phyloP scores from a whole-genome alignment of 2,113 vertebrate species.

The Corvus moneduloides region DNA sequence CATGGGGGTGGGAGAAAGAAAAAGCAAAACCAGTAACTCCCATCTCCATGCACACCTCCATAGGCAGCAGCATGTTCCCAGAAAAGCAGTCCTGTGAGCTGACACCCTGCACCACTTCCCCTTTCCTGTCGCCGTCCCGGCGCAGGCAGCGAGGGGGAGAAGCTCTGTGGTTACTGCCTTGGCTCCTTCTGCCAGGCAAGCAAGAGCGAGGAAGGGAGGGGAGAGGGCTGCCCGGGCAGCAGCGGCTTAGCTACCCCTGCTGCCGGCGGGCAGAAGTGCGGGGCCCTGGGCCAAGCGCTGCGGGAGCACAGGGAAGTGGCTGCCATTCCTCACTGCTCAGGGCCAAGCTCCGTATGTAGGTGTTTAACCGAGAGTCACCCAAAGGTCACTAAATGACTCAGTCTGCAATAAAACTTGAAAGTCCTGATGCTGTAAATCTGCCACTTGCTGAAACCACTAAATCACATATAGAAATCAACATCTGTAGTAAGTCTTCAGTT shows the following conservation, averaged over 20 bases:
- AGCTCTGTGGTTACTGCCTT: background rate
- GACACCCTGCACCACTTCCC: background rate
- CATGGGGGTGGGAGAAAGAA: background rate
- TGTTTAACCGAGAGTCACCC: background rate
- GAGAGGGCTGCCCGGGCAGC: background rate
- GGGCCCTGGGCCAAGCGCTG: background rate
- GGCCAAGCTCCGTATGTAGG: background rate
- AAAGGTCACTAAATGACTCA: background rate
- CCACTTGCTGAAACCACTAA: background rate
- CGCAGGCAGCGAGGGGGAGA: background rate
- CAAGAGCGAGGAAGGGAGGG: background rate
- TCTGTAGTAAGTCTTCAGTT: background rate
- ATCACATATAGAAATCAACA: background rate
- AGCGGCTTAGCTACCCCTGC: conserved; percentile 12
- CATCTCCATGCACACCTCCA: background rate
- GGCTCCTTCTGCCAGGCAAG: background rate
- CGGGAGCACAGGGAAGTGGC: background rate
- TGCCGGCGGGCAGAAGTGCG: background rate
- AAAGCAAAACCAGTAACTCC: background rate
- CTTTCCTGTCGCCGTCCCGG: background rate
- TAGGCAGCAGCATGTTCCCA: background rate
- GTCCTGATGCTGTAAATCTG: background rate
- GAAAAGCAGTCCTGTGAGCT: background rate
- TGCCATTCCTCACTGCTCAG: background rate
- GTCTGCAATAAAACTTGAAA: background rate